A percentile compares a stretch with the other conserved stretches of the same genome.
These are phyloP conservation scores for Aspidoscelis tigris DNA, from an alignment of 2,113 vertebrate genomes.

Conservation along the genomic window DNA sequence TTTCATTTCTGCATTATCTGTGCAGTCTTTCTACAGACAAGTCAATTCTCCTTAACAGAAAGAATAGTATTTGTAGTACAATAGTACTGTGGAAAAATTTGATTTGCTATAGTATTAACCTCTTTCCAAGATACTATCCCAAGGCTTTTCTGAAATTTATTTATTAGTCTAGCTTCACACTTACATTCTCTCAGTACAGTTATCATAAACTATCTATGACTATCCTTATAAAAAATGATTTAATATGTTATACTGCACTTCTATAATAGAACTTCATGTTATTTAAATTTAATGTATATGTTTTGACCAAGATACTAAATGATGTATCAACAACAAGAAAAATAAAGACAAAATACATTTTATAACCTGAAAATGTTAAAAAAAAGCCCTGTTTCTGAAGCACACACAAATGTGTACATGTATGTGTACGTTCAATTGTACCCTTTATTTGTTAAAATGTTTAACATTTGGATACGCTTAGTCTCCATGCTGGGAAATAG, in stretches of 20 bases:
- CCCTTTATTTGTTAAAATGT: no score
- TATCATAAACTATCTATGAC: slow-evolving; percentile 4
- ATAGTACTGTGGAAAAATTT: slow-evolving; percentile 7
- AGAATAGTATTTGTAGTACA: slow-evolving; percentile 2
- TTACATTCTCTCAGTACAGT: not conserved
- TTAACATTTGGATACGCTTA: no score
- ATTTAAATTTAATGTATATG: slow-evolving; percentile 10
- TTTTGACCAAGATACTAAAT: not conserved
- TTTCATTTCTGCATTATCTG: not conserved
- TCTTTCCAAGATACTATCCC: slow-evolving; percentile 13
- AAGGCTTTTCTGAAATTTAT: slow-evolving; percentile 25
- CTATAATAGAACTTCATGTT: not conserved
- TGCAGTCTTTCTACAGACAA: not conserved
- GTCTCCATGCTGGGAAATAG: no score
- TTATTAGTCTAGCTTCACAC: not conserved
- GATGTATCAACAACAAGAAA: no score
- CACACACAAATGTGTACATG: no score
- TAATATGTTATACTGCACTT: not conserved
- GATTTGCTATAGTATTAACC: slow-evolving; percentile 21
- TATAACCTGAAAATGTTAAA: no score
- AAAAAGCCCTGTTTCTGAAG: no score
- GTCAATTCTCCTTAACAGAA: slow-evolving; percentile 11
- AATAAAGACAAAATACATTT: no score
- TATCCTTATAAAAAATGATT: slow-evolving; percentile 17
- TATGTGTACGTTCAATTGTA: no score